Percentiles rank a stretch among this genome's conserved stretches.
These are phyloP conservation scores for Drosophila greeni DNA, from an alignment of 2,888 invertebrate species.

Conservation along the genomic window DNA sequence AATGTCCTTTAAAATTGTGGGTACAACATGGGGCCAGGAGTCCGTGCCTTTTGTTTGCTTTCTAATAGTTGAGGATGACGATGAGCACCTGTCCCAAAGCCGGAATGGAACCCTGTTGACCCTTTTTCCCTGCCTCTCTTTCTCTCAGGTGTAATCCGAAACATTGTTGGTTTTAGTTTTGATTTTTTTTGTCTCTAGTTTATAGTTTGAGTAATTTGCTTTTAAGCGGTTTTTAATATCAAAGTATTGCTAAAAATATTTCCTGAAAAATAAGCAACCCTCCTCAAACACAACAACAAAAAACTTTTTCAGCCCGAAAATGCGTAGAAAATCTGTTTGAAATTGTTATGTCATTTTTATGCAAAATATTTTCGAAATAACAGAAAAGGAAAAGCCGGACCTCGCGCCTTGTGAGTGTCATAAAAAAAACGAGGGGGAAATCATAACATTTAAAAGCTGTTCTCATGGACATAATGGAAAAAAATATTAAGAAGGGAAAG, in stretches of 20 bases:
- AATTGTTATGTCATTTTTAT: conserved; percentile 71
- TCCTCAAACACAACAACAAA: conserved; percentile 11
- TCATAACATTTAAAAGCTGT: conserved; percentile 67
- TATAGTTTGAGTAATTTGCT: conserved; percentile 62
- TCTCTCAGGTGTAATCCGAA: conserved; percentile 23
- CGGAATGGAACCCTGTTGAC: conserved; percentile 34
- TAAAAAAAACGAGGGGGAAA: conserved; percentile 48
- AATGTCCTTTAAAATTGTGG: conserved; percentile 32
- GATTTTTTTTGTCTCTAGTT: conserved; percentile 23
- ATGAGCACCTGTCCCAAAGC: conserved; percentile 50
- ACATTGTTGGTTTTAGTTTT: conserved; percentile 50
- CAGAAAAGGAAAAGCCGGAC: conserved; percentile 31
- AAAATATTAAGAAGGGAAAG: conserved; percentile 35
- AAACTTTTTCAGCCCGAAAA: conserved; percentile 40
- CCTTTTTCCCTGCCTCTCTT: not conserved
- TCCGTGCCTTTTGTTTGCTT: conserved; percentile 51
- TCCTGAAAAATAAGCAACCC: conserved; percentile 31
- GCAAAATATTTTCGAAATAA: conserved; percentile 52
- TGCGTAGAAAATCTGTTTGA: conserved; percentile 63
- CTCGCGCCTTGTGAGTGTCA: conserved; percentile 45
- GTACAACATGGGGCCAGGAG: conserved; percentile 16
- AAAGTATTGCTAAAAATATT: conserved; percentile 59
- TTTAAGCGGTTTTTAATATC: conserved; percentile 66
- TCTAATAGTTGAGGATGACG: conserved; percentile 36
- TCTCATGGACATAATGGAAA: conserved; percentile 56